Percentiles rank a stretch among this genome's conserved stretches.
Conservation (phyloP, 2,113 vertebrate genomes). For the Oncorhynchus kisutch region DNA sequence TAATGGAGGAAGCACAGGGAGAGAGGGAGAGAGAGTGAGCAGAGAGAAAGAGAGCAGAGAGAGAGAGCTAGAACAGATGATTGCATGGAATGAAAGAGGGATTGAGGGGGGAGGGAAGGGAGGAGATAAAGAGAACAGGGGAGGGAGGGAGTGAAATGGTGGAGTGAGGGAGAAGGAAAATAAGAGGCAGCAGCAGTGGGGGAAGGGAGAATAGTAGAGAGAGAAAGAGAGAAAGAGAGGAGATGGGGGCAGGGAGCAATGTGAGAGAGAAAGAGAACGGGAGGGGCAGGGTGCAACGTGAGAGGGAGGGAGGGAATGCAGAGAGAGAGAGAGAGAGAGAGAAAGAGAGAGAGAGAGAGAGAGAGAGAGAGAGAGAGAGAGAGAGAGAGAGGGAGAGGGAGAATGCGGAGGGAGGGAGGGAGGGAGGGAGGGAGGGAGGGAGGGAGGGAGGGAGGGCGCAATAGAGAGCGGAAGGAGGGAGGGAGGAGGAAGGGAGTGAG, state of each 20-base stretch:
- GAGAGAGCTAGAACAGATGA: constrained; percentile 54
- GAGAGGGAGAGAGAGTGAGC: constrained; percentile 18
- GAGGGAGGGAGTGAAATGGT: constrained; percentile 26
- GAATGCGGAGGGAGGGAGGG: constrained; percentile 42
- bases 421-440: constrained; percentile 33
- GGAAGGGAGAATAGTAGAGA: constrained; percentile 31
- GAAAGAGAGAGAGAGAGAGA: background rate
- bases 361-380: background rate
- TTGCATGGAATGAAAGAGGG: constrained; percentile 71
- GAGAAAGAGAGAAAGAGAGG: constrained; percentile 40
- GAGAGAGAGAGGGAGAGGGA: constrained; percentile 50
- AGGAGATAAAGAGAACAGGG: constrained; percentile 58
- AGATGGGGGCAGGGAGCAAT: constrained; percentile 18
- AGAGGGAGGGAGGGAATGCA: constrained; percentile 9
- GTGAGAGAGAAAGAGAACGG: constrained; percentile 17
- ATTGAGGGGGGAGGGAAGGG: constrained; percentile 59
- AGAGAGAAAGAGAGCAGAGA: constrained; percentile 27
- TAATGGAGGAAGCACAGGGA: constrained; percentile 58
- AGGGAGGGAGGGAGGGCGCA: constrained; percentile 6
- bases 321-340: constrained; percentile 16
- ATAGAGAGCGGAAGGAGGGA: no score
- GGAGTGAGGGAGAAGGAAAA: constrained; percentile 20
- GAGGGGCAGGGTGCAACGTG: constrained; percentile 4
- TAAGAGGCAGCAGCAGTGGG: constrained; percentile 11
- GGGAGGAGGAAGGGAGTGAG: background rate